Percentiles rank a stretch among this genome's conserved stretches.
These are phyloP conservation scores for Gryllus bimaculatus DNA, from an alignment of 1,140 invertebrate species.

Conservation along the genomic window DNA sequence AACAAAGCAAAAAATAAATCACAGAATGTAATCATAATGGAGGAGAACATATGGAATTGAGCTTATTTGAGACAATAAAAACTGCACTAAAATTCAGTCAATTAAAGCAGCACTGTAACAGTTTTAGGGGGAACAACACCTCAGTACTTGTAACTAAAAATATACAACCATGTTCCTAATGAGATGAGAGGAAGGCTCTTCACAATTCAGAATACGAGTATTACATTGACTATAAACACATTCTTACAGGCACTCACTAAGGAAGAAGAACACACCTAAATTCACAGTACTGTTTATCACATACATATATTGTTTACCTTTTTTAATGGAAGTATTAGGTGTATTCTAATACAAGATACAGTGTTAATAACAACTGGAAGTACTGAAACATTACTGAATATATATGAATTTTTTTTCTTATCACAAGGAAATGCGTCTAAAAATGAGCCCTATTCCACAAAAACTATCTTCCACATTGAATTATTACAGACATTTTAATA, in stretches of 20 bases:
- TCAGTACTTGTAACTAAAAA: not conserved
- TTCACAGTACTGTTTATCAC: too few relatives aligned
- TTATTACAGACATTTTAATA: not conserved
- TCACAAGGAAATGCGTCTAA: not conserved
- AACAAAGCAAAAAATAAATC: not conserved
- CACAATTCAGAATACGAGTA: not conserved
- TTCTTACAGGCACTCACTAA: too few relatives aligned
- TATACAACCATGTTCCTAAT: not conserved
- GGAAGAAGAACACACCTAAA: too few relatives aligned
- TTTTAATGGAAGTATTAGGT: not conserved
- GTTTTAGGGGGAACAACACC: too few relatives aligned
- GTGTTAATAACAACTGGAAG: too few relatives aligned
- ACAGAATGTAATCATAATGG: not conserved
- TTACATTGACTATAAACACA: not conserved
- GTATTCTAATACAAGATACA: not conserved
- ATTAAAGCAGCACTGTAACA: not conserved
- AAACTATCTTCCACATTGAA: too few relatives aligned
- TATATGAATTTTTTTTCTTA: not conserved
- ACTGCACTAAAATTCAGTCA: not conserved
- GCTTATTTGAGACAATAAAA: not conserved
- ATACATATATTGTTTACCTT: too few relatives aligned
- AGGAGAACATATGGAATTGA: not conserved
- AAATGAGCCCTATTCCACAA: too few relatives aligned
- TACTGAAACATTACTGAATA: not conserved
- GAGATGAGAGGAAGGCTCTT: not conserved